Evolutionary conservation across 2,113 vertebrate species (phyloP), one percentile per base, ranked within the genome.

Genomic region (Ophthalmolycus amberensis): DNA sequence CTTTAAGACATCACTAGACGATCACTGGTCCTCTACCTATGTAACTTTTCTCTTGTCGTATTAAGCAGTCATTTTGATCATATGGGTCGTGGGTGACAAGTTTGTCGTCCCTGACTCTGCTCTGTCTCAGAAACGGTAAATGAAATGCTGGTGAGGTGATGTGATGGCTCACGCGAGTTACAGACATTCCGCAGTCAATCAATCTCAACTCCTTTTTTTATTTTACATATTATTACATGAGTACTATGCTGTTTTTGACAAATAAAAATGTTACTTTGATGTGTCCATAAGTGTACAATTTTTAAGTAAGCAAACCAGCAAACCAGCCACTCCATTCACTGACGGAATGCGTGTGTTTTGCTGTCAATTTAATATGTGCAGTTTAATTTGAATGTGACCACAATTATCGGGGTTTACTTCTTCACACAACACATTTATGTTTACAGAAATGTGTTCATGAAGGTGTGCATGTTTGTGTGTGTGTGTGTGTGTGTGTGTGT

Each of bases 361-460:
- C 25, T 64, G 29, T 71, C 7, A 4, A 34, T 54, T 62, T 50
- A 20, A 46, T 42, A 77, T 22, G 15, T 12, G 3, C 65, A 75
- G 15, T 60, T 22, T 37, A 42, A 56, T 70, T 67, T 44, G 2
- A 9, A 82, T 32, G 32, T 40, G 58, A 54, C 9, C 32, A 74
- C 29, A 54, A 25, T 71, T 66, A 37, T 67, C 27, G 56, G 2
- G 44, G 37, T 67, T 82, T 58, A 59, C 38, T 40, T 37, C 9
- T 50, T 16, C 22, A 67, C 11, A 67, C 11, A 65, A 18, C 46
- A 71, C 20, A 46, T 63, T 72, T 50, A 18, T 74, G 52, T 80
- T 84, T 59, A 42, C 52, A 15, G 65, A 16, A 63, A 34, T 44
- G 15, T 6, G 42, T 42, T 71, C 63, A 29, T 69, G 60, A 77